These are phyloP conservation scores for Champsocephalus gunnari DNA, from an alignment of 2,797 vertebrate genomes.

Conservation along the genomic window DNA sequence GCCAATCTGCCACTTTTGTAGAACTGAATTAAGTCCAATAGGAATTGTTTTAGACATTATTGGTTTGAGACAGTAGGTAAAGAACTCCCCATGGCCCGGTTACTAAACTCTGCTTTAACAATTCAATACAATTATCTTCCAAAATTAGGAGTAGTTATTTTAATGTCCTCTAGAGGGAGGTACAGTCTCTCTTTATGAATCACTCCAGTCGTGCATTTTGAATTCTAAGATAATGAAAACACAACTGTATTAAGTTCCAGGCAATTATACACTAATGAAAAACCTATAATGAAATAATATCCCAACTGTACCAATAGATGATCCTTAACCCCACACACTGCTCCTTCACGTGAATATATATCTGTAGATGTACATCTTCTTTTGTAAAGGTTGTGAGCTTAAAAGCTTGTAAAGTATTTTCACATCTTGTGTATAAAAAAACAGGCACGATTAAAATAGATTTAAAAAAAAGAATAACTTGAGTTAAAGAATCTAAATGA, in stretches of 20 bases:
- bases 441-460: neutral
- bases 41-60: neutral
- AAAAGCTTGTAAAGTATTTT: neutral
- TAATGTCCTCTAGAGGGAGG: constrained; percentile 16
- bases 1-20: neutral
- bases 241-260: neutral
- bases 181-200: neutral
- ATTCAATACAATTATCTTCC: neutral
- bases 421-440: neutral
- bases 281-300: no score
- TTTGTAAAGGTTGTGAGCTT: neutral
- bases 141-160: constrained; percentile 1
- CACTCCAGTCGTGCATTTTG: neutral
- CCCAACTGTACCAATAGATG: no score
- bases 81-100: neutral
- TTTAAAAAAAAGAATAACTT: neutral
- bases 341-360: no score
- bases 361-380: neutral
- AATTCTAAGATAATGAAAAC: no score
- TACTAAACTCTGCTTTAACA: neutral
- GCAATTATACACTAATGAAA: no score
- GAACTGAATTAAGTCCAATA: neutral
- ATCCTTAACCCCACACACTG: no score
- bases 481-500: neutral
- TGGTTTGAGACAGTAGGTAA: neutral